Evolutionary conservation across 1,140 invertebrate genomes (phyloP).

Genomic region (Philotrypesis tridentata): DNA sequence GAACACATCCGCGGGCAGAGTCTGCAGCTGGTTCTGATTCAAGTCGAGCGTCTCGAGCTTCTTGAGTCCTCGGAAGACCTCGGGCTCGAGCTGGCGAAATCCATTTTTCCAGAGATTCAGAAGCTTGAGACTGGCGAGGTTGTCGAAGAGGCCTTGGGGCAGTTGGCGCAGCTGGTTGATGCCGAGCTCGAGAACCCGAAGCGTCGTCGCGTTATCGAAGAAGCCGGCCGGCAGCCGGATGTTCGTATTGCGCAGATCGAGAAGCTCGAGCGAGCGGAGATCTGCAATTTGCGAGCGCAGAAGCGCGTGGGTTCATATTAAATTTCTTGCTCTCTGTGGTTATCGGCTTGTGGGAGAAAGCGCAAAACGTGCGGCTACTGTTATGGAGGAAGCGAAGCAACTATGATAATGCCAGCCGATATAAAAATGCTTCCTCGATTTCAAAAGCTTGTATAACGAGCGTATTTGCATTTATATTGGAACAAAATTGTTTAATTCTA

Average conservation of each 20-base stretch:
- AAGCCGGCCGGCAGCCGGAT: constrained; percentile 60
- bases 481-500: too few species aligned
- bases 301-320: constrained; percentile 46
- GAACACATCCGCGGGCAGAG: constrained; percentile 35
- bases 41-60: constrained; percentile 78
- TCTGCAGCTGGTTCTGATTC: constrained; percentile 74
- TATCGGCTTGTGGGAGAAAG: neutral
- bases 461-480: too few species aligned
- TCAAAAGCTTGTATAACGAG: neutral
- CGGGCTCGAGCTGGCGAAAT: constrained; percentile 75
- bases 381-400: neutral
- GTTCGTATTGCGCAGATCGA: constrained; percentile 71
- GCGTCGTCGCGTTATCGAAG: constrained; percentile 67
- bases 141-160: constrained; percentile 76
- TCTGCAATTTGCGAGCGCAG: constrained; percentile 57
- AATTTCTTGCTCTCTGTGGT: too few species aligned
- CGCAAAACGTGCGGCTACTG: too few species aligned
- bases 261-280: constrained; percentile 43
- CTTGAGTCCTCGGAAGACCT: constrained; percentile 76
- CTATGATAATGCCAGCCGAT: too few species aligned
- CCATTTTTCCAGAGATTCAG: constrained; percentile 80
- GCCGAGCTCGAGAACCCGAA: constrained; percentile 78
- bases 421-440: neutral
- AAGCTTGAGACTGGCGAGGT: constrained; percentile 75
- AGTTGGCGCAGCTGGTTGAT: constrained; percentile 77